These are phyloP conservation scores for Bergia puertoricense DNA, from an alignment of 92 coral and sea anemone genomes.

Conservation along the genomic window DNA sequence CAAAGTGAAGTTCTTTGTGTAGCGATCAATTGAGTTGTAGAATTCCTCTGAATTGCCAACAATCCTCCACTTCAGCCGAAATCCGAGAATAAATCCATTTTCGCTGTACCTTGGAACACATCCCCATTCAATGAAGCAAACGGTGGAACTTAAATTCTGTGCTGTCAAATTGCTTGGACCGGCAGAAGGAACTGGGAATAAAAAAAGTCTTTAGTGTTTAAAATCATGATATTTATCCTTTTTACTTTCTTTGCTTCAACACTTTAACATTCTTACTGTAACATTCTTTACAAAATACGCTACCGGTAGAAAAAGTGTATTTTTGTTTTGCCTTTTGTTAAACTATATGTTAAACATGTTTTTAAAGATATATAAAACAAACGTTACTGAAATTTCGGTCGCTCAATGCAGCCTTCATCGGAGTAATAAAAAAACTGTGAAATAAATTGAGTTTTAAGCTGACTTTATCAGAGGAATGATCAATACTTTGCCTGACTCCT, in stretches of 20 bases:
- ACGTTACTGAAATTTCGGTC: no score
- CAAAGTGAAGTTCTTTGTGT: neutral
- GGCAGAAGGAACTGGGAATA: constrained; percentile 9
- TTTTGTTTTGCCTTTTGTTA: no score
- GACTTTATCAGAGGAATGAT: no score
- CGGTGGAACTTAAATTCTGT: constrained; percentile 8
- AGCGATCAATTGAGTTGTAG: neutral
- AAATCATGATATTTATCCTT: neutral
- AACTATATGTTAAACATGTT: no score
- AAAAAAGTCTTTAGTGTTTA: neutral
- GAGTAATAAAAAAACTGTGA: no score
- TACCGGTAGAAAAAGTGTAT: no score
- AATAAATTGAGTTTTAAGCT: no score
- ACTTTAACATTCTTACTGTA: no score
- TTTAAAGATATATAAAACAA: no score
- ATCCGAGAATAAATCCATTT: constrained; percentile 6
- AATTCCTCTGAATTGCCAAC: neutral
- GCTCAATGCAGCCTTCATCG: no score
- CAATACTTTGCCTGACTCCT: no score
- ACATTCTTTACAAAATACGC: no score
- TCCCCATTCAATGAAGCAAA: constrained; percentile 31
- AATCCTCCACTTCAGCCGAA: constrained; percentile 10
- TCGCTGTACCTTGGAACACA: neutral
- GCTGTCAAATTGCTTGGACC: constrained; percentile 27
- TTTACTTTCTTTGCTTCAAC: neutral